Base-by-base conservation (phyloP, 53 echinoderm and acorn worm genomes). In the Echinarachnius parma region DNA sequence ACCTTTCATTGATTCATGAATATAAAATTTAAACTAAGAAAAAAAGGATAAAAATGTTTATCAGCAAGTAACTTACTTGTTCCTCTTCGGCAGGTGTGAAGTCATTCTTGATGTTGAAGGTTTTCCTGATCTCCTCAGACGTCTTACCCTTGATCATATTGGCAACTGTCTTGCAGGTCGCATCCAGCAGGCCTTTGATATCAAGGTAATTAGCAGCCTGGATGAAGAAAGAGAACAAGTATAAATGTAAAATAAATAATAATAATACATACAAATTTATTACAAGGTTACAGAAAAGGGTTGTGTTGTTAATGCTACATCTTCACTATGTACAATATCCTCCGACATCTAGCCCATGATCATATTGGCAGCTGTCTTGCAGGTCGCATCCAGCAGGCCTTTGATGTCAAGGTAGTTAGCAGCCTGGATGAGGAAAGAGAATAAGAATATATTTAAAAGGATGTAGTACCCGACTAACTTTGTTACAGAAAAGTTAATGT, bases 81-180 rank as follows among this genome's bases (percentile, higher is more conserved):
- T 96, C 96, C 78, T 96, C 96, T 63, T 96, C 96, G 44, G 91
- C 90, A 0, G 91, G 91, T 7, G 88, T 96, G 78, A 96, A 96
- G 61, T 96, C 96, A 57, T 96, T 96, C 75, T 96, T 96, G 62
- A 96, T 96, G 61, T 96, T 96, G 80, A 96, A 96, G 36, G 96
- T 96, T 76, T 96, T 96, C 36, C 96, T 78, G 67, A 96, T 96
- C 78, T 96, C 96, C 13, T 96, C 96, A 4, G 96, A 88, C 14
- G 96, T 96, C 80, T 96, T 96, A 54, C 96, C 96, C 56, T 96
- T 96, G 78, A 96, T 96, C 96, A 96, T 96, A 81, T 96, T 96
- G 24, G 96, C 96, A 30, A 96, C 96, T 2, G 96, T 96, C 82
- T 95, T 95, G 54, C 96, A 96, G 15, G 96, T 91, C 8, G 88